Evolutionary conservation across 2,113 vertebrate species (phyloP), one percentile per base, ranked within the genome.

Genomic region (Diadophis punctatus): DNA sequence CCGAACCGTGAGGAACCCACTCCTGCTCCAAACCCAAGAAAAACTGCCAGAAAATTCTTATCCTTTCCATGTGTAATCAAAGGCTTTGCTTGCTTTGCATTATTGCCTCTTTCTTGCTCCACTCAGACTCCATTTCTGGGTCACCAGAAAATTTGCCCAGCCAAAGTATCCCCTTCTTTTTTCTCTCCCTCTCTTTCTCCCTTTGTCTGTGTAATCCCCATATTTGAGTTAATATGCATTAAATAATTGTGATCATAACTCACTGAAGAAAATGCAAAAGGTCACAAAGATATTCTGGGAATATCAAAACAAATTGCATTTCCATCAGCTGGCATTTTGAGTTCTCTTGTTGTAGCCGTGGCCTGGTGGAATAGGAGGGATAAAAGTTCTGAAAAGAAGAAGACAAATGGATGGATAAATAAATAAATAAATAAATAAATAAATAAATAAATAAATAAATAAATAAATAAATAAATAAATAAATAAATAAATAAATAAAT

Each of bases 281-380:
- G 95, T 96, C 94, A 95, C 7, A 0, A 88, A 93, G 95, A 94
- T 95, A 97, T 96, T 96, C 95, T 95, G 94, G 93, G 95, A 95
- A 95, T 93, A 95, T 95, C 94, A 88, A 94, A 96, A 91, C 90
- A 95, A 96, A 96, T 94, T 94, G 90, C 91, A 58, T 96, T 95
- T 94, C 55, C 94, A 96, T 95, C 91, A 93, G 94, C 90, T 96
- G 96, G 96, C 95, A 96, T 96, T 95, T 63, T 80, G 94, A 95
- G 94, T 88, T 94, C 94, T 86, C 94, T 91, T 92, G 92, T 52
- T 46, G 0, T 92, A 34, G 46, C 94, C 1, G 1, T 39, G 0
- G 0, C 87, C 89, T 0, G 8, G 90, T 87, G 92, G 94, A 95
- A 80, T 93, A 94, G 95, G 53, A 43, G 27, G 89, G 93, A 93